phyloP scores from a whole-genome alignment of 2,888 invertebrate species.

The Heteromyza rotundicornis region DNA sequence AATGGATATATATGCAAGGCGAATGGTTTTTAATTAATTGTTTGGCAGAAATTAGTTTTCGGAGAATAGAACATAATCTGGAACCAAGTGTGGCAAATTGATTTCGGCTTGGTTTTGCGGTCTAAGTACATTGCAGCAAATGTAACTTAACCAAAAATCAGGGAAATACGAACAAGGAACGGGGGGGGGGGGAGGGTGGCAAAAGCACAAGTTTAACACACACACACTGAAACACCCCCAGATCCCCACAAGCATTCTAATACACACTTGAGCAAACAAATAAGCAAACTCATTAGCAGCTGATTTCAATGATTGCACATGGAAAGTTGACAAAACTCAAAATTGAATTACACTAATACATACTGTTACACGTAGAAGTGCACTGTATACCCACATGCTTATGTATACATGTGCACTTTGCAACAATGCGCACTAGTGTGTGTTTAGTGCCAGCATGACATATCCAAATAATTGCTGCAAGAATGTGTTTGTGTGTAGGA shows the following conservation, averaged over 20 bases:
- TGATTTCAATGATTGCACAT: not conserved
- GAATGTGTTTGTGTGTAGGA: not conserved
- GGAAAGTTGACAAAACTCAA: not conserved
- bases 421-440: no score
- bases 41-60: no score
- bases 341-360: not conserved
- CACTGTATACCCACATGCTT: not conserved
- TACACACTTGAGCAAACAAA: slow-evolving; percentile 22
- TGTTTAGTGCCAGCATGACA: not conserved
- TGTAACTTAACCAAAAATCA: no score
- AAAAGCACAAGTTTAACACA: not conserved
- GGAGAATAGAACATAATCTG: no score
- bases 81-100: no score
- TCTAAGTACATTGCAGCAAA: no score
- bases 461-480: not conserved
- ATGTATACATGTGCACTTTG: not conserved
- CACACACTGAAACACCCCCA: not conserved
- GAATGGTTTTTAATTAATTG: no score
- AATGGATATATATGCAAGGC: no score
- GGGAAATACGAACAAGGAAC: no score
- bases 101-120: no score
- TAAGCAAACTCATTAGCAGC: not conserved
- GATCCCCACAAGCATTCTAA: not conserved
- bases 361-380: not conserved
- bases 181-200: no score